Evolutionary conservation across 2,888 invertebrate genomes (phyloP), one percentile per base, ranked within the genome.

Genomic region (Caenorhabditis auriculariae): DNA sequence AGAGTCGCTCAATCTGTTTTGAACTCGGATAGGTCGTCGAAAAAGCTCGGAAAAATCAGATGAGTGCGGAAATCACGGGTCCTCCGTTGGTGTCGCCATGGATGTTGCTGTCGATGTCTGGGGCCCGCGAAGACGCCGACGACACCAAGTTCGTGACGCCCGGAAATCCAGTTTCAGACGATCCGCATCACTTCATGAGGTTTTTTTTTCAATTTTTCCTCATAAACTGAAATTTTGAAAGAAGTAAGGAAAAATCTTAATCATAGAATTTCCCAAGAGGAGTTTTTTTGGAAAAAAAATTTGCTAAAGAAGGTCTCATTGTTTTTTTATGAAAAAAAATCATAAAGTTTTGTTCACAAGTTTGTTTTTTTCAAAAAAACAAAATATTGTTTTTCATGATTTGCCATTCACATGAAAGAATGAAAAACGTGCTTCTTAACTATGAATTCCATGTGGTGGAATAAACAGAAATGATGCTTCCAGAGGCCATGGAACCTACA

Each of bases 401-500:
- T 3, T 21, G 3, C n/a, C 15, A n/a, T 23, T 37, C 17, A 12
- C 26, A 41, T 12, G 41, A 41, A 12, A 41, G 7, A 41, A 12
- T 41, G 7, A 17, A 9, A 17, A 41, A 7, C 21, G 39, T 45
- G 21, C 23, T 53, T n/a, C 4, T 15, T 17, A 17, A 17, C 12
- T 45, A 26, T 15, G n/a, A 42, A n/a, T n/a, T 17, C 4, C 7
- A 45, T 27, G 6, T 23, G 27, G 26, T n/a, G 24, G 9, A 12
- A 9, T 44, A 41, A 27, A 45, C 19, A 44, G 19, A 7, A 4
- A 32, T 48, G 3, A 26, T 17, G 55, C 48, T 72, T 81, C 50
- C 80, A 94, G 95, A 77, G 96, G 96, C 0, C 96, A 98, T 85
- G 98, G 96, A 38, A 96, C 96, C 0, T 95, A 92, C 78, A 60